Evolutionary conservation across 2,888 invertebrate species (phyloP).

Genomic region (Clunio marinus): DNA sequence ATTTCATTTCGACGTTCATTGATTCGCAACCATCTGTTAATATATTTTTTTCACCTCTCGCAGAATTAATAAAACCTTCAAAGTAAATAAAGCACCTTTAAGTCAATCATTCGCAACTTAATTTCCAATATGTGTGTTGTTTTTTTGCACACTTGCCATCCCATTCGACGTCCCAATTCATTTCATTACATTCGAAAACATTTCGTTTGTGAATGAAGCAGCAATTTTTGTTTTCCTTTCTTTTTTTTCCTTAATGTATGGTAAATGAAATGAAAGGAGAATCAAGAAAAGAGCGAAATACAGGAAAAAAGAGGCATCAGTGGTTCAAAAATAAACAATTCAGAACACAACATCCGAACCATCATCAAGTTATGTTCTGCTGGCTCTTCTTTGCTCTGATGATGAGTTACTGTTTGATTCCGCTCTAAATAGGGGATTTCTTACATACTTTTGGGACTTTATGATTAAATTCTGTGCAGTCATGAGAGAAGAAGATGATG

Average conservation of each 20-base stretch:
- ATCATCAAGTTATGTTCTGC: constrained; percentile 17
- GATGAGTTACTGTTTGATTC: constrained; percentile 18
- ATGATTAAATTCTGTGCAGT: constrained; percentile 10
- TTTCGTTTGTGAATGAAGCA: constrained; percentile 16
- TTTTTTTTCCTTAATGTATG: background rate
- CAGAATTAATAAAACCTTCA: background rate
- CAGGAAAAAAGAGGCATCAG: background rate
- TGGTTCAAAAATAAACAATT: background rate
- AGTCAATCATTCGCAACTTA: background rate
- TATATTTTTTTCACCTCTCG: background rate
- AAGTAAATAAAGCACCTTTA: constrained; percentile 12
- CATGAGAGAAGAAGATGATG: background rate
- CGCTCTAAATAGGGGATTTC: constrained; percentile 9
- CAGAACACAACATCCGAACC: constrained; percentile 1
- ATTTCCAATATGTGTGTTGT: background rate
- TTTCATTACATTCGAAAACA: background rate
- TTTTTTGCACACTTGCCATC: constrained; percentile 15
- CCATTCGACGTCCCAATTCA: background rate
- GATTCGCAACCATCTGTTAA: constrained; percentile 14
- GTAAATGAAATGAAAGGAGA: constrained; percentile 8
- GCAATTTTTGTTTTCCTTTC: background rate
- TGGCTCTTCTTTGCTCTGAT: background rate
- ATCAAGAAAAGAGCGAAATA: background rate
- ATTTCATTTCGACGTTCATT: background rate
- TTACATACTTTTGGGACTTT: background rate